Conservation (phyloP, 2,113 vertebrate species). For the Dasyornis broadbenti region DNA sequence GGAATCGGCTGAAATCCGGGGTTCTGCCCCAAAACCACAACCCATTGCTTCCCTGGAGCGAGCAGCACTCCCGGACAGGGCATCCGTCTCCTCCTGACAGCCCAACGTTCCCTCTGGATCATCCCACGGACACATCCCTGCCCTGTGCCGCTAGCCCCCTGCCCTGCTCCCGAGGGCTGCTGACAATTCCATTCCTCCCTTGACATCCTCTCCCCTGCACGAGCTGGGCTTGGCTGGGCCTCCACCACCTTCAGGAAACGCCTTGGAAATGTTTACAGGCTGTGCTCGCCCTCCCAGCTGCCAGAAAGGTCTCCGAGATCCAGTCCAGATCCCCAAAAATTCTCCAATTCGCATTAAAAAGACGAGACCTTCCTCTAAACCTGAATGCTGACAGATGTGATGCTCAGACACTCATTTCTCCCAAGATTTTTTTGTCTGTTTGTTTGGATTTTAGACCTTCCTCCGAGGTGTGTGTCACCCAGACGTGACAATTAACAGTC, state of each 20-base stretch:
- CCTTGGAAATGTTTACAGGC: constrained; percentile 1
- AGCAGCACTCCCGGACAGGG: not conserved
- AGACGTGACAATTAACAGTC: not conserved
- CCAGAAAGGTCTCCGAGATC: not conserved
- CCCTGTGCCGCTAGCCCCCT: not conserved
- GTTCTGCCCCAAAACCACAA: not conserved
- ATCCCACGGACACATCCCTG: rapidly evolving
- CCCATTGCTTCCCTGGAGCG: not conserved
- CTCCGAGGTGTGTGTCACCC: not conserved
- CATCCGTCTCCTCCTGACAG: not conserved
- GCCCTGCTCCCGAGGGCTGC: not conserved
- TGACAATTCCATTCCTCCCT: not conserved
- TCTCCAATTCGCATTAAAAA: not conserved
- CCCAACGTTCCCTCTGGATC: not conserved
- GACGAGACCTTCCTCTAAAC: not conserved
- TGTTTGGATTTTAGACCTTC: not conserved
- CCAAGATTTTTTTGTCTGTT: not conserved
- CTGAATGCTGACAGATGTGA: not conserved
- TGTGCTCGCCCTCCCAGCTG: not conserved
- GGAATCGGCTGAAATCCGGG: not conserved
- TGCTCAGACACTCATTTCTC: not conserved
- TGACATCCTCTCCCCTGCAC: not conserved
- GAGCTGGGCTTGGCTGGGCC: not conserved
- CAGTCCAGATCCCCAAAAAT: not conserved
- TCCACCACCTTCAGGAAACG: constrained; percentile 4